Evolutionary conservation across 2,888 invertebrate species (phyloP).

Genomic region (Tipula helvola): DNA sequence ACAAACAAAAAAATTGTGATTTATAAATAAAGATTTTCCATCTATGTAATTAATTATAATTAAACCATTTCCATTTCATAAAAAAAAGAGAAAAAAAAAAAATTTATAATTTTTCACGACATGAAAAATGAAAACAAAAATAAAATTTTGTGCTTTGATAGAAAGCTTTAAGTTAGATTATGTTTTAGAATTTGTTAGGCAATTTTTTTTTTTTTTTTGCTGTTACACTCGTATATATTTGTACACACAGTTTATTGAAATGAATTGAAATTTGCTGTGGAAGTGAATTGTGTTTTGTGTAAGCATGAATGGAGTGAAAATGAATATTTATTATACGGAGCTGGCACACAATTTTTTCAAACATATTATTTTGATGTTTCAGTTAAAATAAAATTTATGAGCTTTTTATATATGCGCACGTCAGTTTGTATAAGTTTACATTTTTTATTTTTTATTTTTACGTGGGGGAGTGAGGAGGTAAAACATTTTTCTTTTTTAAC

Average conservation of each 20-base stretch:
- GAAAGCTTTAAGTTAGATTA: conserved; percentile 4
- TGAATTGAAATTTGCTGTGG: not conserved
- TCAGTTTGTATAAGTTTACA: not conserved
- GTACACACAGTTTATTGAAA: not conserved
- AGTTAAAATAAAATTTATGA: not conserved
- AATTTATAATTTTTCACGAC: not conserved
- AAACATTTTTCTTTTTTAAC: no score
- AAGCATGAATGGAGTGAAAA: not conserved
- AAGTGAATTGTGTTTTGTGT: not conserved
- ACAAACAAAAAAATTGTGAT: not conserved
- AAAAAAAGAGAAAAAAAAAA: not conserved
- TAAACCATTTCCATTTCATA: not conserved
- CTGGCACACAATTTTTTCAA: not conserved
- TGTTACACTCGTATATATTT: not conserved
- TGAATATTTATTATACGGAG: not conserved
- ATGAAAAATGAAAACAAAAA: not conserved
- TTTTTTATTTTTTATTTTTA: not conserved
- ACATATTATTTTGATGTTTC: not conserved
- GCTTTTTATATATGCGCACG: not conserved
- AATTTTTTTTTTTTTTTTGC: not conserved
- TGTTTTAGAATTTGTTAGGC: not conserved
- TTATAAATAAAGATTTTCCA: not conserved
- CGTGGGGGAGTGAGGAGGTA: not conserved
- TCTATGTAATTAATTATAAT: not conserved
- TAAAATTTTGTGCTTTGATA: not conserved